Conservation (phyloP, 2,113 vertebrate genomes). For the Chamaea fasciata region DNA sequence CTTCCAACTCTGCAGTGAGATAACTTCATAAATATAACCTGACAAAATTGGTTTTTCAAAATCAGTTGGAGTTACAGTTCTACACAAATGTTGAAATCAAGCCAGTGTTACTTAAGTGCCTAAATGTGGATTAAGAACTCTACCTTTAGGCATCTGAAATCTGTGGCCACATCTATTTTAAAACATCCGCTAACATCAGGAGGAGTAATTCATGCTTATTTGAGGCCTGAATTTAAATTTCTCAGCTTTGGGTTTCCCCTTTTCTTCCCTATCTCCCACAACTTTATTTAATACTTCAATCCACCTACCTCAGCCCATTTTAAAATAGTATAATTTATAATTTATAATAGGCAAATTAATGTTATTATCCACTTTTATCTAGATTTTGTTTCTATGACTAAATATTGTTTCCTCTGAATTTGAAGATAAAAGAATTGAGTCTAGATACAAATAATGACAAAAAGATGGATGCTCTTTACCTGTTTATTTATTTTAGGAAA, state of each 20-base stretch:
- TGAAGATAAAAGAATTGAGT: background rate
- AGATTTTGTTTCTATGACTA: background rate
- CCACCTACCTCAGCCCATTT: background rate
- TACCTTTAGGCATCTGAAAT: slow-evolving; percentile 7
- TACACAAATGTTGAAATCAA: background rate
- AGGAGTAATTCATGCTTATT: slow-evolving; percentile 8
- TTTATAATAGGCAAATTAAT: background rate
- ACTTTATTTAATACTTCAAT: background rate
- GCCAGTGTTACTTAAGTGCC: background rate
- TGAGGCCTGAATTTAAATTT: slow-evolving; percentile 32
- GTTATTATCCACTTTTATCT: background rate
- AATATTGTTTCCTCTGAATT: background rate
- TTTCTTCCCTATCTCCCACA: background rate
- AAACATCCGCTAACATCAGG: background rate
- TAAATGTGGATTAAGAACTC: background rate
- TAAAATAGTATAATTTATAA: background rate
- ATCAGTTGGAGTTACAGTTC: background rate
- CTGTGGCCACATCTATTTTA: slow-evolving; percentile 6
- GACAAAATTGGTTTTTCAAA: background rate
- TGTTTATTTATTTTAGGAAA: background rate
- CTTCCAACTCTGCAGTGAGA: background rate
- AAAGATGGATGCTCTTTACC: background rate
- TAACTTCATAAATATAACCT: background rate
- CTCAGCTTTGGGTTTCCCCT: background rate
- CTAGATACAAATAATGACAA: background rate